These are phyloP conservation scores for Sula dactylatra DNA, from an alignment of 2,113 vertebrate species.

Conservation along the genomic window DNA sequence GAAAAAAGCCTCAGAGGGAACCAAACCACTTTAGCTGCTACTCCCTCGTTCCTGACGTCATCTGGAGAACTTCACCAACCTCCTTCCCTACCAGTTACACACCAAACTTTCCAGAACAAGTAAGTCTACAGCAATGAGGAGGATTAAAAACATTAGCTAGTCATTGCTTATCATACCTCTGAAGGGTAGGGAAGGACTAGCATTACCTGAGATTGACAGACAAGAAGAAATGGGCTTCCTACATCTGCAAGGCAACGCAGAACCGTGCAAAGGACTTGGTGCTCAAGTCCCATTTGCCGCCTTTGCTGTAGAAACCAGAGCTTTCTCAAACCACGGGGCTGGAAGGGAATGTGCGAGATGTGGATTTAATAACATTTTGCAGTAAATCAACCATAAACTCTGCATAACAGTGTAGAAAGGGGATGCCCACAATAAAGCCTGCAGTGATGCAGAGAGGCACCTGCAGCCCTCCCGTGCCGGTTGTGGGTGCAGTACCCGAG, in stretches of 20 bases:
- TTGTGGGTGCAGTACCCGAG: not conserved
- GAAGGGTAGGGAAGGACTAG: not conserved
- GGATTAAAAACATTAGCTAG: not conserved
- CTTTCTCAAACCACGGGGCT: not conserved
- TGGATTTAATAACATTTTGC: not conserved
- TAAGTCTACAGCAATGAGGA: not conserved
- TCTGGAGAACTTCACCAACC: not conserved
- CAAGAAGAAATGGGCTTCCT: not conserved
- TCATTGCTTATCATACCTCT: not conserved
- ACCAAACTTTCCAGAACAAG: not conserved
- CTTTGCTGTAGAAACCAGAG: not conserved
- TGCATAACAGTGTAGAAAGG: accelerated
- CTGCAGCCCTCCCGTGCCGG: not conserved
- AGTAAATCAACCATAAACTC: not conserved
- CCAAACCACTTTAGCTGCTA: slow-evolving; percentile 19
- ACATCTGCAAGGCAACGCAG: not conserved
- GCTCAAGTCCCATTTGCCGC: accelerated
- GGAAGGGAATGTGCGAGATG: accelerated
- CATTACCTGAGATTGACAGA: not conserved
- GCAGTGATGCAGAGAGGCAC: not conserved
- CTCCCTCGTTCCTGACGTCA: not conserved
- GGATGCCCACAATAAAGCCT: not conserved
- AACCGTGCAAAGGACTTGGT: accelerated
- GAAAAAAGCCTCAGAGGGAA: slow-evolving; percentile 17
- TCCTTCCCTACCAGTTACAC: not conserved